Conservation (phyloP, 37 sponge, comb jelly and placozoan genomes). For the Spongilla lacustris region DNA sequence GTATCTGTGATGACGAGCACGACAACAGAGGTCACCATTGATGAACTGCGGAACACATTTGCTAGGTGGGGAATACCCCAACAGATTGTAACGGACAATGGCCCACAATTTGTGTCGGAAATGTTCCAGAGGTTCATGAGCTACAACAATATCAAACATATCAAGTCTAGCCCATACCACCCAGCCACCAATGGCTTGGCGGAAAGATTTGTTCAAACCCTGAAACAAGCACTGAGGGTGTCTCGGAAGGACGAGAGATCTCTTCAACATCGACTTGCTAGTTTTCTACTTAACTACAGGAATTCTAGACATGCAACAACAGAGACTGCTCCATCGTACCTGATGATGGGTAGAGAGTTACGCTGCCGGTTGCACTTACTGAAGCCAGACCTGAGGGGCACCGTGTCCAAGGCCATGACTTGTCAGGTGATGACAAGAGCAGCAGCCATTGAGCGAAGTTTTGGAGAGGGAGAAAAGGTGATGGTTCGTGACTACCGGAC, state of each 20-base stretch:
- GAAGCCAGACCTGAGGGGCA: neutral
- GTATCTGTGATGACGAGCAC: slow-evolving; percentile 26
- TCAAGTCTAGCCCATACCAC: slow-evolving; percentile 43
- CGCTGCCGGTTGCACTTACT: neutral
- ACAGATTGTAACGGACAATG: slow-evolving; percentile 51
- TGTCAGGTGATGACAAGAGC: neutral
- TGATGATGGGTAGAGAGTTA: slow-evolving; percentile 3
- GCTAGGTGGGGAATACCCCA: slow-evolving; percentile 47
- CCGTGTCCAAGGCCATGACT: slow-evolving; percentile 2
- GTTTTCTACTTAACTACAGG: neutral
- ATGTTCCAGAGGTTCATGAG: slow-evolving; percentile 28
- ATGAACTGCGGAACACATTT: slow-evolving; percentile 36
- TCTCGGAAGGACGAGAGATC: neutral
- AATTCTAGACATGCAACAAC: slow-evolving; percentile 5
- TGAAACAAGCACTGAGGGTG: slow-evolving; percentile 36
- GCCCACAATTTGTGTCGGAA: slow-evolving; percentile 51
- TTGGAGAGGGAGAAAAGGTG: slow-evolving; percentile 9
- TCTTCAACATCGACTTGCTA: slow-evolving; percentile 10
- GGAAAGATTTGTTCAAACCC: slow-evolving; percentile 55
- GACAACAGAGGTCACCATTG: slow-evolving; percentile 38
- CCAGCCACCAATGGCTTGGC: slow-evolving; percentile 52
- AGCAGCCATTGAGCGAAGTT: neutral
- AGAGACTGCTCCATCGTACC: neutral
- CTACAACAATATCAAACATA: slow-evolving; percentile 35
- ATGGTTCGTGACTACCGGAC: neutral